Conservation (phyloP, 2,113 vertebrate species). For the Archocentrus centrarchus region DNA sequence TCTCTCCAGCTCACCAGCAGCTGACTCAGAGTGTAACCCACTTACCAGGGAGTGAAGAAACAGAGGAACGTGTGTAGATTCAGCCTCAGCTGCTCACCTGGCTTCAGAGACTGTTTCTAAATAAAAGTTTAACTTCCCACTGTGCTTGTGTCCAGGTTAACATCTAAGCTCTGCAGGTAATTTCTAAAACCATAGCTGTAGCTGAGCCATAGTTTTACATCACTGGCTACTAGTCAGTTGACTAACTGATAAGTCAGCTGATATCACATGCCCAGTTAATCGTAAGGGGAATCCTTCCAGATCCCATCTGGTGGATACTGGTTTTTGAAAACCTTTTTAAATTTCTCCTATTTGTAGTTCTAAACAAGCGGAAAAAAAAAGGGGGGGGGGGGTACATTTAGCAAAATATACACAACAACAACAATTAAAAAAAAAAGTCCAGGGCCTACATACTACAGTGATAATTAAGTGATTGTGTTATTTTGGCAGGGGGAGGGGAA, state of each 20-base stretch:
- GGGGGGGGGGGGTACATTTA: not conserved
- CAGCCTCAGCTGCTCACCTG: too few relatives aligned
- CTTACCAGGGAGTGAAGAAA: too few relatives aligned
- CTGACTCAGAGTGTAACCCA: too few relatives aligned
- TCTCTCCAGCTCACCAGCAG: too few relatives aligned
- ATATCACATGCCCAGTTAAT: not conserved
- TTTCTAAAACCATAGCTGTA: not conserved
- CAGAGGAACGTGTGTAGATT: too few relatives aligned
- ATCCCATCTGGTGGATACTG: not conserved
- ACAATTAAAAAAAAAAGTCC: not conserved
- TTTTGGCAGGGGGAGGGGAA: not conserved
- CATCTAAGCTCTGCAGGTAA: not conserved
- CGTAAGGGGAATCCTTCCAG: not conserved
- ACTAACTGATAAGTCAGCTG: not conserved
- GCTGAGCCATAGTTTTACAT: not conserved
- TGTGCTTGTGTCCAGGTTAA: too few relatives aligned
- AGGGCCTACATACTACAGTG: not conserved
- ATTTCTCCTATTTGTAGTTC: not conserved
- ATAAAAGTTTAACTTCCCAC: too few relatives aligned
- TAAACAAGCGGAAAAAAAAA: not conserved
- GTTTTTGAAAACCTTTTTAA: not conserved
- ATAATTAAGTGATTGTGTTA: not conserved
- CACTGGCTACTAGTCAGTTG: not conserved
- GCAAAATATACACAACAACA: too few relatives aligned
- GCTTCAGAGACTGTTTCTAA: too few relatives aligned